Evolutionary conservation across 2,797 vertebrate species (phyloP).

Genomic region (Rhyacichthys aspro): DNA sequence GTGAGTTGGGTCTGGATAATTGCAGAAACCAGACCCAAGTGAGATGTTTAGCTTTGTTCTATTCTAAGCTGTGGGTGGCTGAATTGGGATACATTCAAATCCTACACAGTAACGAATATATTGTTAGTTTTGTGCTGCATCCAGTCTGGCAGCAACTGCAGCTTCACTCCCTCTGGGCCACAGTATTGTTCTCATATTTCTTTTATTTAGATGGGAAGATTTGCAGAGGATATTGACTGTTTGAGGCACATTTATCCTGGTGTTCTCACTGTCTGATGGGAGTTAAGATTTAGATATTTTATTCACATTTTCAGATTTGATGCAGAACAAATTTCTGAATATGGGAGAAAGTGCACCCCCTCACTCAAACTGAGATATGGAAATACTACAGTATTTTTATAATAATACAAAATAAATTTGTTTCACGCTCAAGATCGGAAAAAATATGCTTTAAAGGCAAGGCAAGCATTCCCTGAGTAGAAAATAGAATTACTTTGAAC

Average conservation of each 20-base stretch:
- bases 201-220: slow-evolving; percentile 36
- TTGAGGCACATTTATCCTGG: slow-evolving; percentile 32
- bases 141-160: slow-evolving; percentile 24
- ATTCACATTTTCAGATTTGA: slow-evolving; percentile 2
- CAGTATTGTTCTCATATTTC: slow-evolving; percentile 39
- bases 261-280: slow-evolving; percentile 22
- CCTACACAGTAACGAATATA: slow-evolving; percentile 16
- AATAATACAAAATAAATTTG: neutral
- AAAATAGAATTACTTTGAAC: slow-evolving; percentile 27
- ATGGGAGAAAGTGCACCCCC: too few species aligned
- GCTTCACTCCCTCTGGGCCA: slow-evolving; percentile 19
- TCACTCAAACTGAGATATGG: slow-evolving; percentile 2
- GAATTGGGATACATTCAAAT: slow-evolving; percentile 32
- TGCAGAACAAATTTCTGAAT: neutral
- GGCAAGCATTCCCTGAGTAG: neutral
- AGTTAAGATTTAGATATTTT: slow-evolving; percentile 22
- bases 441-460: slow-evolving; percentile 6
- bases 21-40: slow-evolving; percentile 15
- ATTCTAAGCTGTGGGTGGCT: slow-evolving; percentile 34
- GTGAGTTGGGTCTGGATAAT: slow-evolving; percentile 26
- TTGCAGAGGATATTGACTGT: slow-evolving; percentile 36
- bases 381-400: neutral
- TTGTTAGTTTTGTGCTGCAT: slow-evolving; percentile 32
- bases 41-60: slow-evolving; percentile 32
- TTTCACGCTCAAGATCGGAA: neutral